phyloP scores from a whole-genome alignment of 1,140 invertebrate genomes.

The Belonocnema kinseyi region DNA sequence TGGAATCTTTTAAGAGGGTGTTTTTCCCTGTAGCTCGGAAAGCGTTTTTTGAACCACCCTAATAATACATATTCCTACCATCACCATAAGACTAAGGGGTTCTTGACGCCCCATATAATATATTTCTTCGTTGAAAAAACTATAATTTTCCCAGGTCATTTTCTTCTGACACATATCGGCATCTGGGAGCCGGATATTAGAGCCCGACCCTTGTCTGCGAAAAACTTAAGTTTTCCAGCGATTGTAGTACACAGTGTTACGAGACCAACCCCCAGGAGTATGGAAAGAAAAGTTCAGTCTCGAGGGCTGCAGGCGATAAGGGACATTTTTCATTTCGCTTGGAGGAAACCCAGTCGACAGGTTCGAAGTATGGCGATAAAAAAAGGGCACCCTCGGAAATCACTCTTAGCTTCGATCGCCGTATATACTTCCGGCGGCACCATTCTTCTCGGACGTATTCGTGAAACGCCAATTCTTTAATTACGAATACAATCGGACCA shows the following conservation, averaged over 20 bases:
- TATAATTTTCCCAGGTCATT: constrained; percentile 1
- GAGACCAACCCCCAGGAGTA: constrained; percentile 16
- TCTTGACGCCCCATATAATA: neutral
- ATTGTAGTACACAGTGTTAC: neutral
- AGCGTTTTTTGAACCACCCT: too few relatives aligned
- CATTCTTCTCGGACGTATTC: constrained; percentile 52
- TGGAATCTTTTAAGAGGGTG: too few relatives aligned
- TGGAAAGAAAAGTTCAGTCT: constrained; percentile 40
- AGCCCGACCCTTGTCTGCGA: neutral
- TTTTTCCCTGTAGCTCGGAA: too few relatives aligned
- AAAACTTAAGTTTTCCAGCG: neutral
- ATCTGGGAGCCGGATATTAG: neutral
- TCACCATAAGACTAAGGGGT: too few relatives aligned
- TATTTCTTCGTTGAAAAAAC: constrained; percentile 4
- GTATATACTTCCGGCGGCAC: constrained; percentile 46
- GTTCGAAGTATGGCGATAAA: constrained; percentile 46
- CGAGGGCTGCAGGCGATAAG: constrained; percentile 44
- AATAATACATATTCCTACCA: too few relatives aligned
- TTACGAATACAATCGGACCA: too few relatives aligned
- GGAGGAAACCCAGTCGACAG: constrained; percentile 50
- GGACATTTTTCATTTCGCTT: constrained; percentile 57
- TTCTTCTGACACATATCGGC: constrained; percentile 7
- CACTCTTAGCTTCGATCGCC: too few relatives aligned
- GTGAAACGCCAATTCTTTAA: constrained; percentile 40
- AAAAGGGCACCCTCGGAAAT: constrained; percentile 46